Evolutionary conservation across 2,888 invertebrate genomes (phyloP).

Genomic region (Trissoscelio sp.): DNA sequence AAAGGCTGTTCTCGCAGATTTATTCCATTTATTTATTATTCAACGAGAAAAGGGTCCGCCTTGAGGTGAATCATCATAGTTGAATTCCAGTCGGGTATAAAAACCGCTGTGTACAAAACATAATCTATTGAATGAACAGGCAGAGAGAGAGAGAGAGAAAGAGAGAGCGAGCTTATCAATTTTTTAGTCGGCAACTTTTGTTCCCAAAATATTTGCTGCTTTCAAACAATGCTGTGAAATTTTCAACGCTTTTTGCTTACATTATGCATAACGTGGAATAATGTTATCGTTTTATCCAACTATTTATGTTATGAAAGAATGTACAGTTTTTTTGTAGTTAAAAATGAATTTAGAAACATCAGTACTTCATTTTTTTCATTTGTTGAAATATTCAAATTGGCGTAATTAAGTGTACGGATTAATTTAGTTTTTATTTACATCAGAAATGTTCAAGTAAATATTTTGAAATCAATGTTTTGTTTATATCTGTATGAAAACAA

Average conservation of each 20-base stretch:
- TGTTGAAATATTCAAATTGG: no score
- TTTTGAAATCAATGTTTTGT: no score
- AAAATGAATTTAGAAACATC: no score
- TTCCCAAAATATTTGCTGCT: background rate
- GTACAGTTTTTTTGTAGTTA: no score
- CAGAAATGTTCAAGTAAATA: no score
- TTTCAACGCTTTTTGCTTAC: background rate
- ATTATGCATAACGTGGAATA: background rate
- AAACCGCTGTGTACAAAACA: slow-evolving; percentile 2
- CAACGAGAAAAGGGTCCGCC: slow-evolving; percentile 33
- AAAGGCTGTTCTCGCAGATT: slow-evolving; percentile 48
- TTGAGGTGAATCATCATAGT: slow-evolving; percentile 41
- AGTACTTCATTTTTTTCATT: no score
- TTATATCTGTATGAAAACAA: no score
- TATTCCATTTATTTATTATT: slow-evolving; percentile 66
- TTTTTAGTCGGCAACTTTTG: slow-evolving; percentile 12
- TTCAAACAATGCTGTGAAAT: background rate
- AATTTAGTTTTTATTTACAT: no score
- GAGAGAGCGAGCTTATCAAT: slow-evolving; percentile 14
- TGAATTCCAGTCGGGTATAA: slow-evolving; percentile 17
- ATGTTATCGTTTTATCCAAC: background rate
- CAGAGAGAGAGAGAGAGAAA: background rate
- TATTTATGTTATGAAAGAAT: no score
- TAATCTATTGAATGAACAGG: slow-evolving; percentile 17
- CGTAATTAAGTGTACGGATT: no score